Evolutionary conservation across 2,888 invertebrate genomes (phyloP), one percentile per base, ranked within the genome.

Genomic region (Onthophagus sagittarius): DNA sequence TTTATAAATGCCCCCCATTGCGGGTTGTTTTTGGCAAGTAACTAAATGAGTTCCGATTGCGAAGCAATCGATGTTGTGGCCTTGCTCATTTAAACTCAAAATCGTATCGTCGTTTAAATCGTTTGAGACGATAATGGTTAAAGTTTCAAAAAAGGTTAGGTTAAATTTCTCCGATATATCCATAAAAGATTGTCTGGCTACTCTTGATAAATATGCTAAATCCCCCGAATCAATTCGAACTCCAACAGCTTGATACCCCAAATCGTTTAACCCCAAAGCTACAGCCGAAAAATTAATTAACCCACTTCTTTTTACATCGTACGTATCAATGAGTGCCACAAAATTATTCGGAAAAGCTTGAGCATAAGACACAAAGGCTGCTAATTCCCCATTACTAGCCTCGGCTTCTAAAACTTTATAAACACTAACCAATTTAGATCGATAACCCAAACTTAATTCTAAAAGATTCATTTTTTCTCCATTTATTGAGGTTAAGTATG

Each of bases 91-190:
- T 72, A 99, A 87, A 81, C 98, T 98, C 79, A 97, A 89, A 81
- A 99, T 98, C 0, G 98, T 99, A 77, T 99, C 98, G 85, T 99
- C 99, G 82, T 99, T 99, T 77, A 99, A 98, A 83, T 99, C 99
- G 85, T 99, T 99, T 63, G 98, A 98, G 0, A 98, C 99, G 73
- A 99, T 96, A 78, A 99, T 98, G n/a, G 90, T 92, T 76, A 98
- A 86, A 74, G 91, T 88, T 15, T 90, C 89, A 86, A 98, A 97
- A 94, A 95, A 96, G 0, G 93, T 91, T 77, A 96, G 85, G 75
- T 92, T 88, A 82, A 92, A 94, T 82, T 90, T 88, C 67, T 89
- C 87, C 0, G 93, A 93, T 33, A 98, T 90, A 81, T 88, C 89
- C 82, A 86, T 89, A 83, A 99, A 99, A 32, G 92, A 91, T 74